Percentiles rank a stretch among this genome's conserved stretches.
Conservation (phyloP, 2,888 invertebrate genomes). For the Cyclophora albipunctata region DNA sequence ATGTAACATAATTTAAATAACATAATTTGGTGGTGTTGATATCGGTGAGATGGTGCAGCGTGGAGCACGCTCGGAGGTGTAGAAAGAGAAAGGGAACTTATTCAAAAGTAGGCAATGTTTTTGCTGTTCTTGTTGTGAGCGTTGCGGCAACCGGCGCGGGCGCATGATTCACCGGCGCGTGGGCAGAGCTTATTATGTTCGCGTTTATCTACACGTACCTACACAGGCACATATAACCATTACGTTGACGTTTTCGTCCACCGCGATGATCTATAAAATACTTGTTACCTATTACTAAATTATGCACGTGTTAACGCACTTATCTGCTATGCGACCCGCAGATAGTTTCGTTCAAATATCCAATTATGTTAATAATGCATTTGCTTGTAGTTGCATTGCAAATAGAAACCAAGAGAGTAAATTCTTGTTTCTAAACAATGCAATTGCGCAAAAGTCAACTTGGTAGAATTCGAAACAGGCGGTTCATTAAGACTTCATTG, state of each 20-base stretch:
- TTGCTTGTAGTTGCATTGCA: conserved; percentile 21
- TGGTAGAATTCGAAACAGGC: conserved; percentile 41
- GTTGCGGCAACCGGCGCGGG: conserved; percentile 48
- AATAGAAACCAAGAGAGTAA: conserved; percentile 28
- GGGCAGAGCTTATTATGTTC: conserved; percentile 67
- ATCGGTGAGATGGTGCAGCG: conserved; percentile 39
- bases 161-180: conserved; percentile 69
- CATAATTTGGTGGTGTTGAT: no score
- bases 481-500: conserved; percentile 60
- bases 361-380: conserved; percentile 17
- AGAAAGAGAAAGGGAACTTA: conserved; percentile 75
- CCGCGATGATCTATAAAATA: conserved; percentile 34
- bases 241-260: conserved; percentile 56
- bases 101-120: conserved; percentile 75
- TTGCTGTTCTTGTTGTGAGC: conserved; percentile 55
- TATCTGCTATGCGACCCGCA: conserved; percentile 10
- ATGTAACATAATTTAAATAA: no score
- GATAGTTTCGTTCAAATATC: conserved; percentile 9
- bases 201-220: conserved; percentile 50
- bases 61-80: conserved; percentile 55
- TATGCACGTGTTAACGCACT: conserved; percentile 4
- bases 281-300: no score
- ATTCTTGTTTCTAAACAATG: conserved; percentile 32
- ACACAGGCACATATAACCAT: conserved; percentile 18
- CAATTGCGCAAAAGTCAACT: conserved; percentile 37